A percentile compares a stretch with the other conserved stretches of the same genome.
Evolutionary conservation across 2,888 invertebrate genomes (phyloP).

Genomic region (Prostheceraeus crozeri): DNA sequence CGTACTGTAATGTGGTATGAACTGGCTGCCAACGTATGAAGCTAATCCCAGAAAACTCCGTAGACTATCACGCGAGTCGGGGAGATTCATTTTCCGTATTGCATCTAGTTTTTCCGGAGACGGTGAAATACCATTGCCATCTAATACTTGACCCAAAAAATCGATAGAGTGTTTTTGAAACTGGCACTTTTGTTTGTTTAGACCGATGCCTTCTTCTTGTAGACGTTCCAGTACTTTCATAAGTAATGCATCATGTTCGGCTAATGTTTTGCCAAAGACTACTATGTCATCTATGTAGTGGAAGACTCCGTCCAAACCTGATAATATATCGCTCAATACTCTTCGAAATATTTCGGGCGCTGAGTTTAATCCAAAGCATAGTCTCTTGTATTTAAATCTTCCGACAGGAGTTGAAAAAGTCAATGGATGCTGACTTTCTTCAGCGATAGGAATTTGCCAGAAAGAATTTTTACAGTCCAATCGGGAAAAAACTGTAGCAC

Average conservation of each 20-base stretch:
- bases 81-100: conserved; percentile 11
- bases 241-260: conserved; percentile 26
- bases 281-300: conserved; percentile 1
- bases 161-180: too few species aligned
- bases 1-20: conserved; percentile 22
- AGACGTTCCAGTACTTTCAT: conserved; percentile 23
- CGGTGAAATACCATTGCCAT: conserved; percentile 22
- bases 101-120: conserved; percentile 1
- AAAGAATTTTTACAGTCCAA: conserved; percentile 25
- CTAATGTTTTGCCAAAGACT: background rate
- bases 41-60: conserved; percentile 23
- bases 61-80: conserved; percentile 2
- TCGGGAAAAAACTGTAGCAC: conserved; percentile 17
- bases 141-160: conserved; percentile 24
- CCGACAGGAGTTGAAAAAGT: conserved; percentile 30
- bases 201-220: conserved; percentile 27
- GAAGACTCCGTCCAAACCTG: conserved; percentile 12
- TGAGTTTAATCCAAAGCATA: conserved; percentile 16
- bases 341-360: conserved; percentile 21
- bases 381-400: conserved; percentile 13
- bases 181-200: conserved; percentile 31
- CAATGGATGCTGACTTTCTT: conserved; percentile 24
- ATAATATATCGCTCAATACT: conserved; percentile 3
- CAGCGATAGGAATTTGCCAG: conserved; percentile 22
- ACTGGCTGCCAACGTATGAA: conserved; percentile 19